Base-by-base conservation (phyloP, 2,113 vertebrate genomes). In the Saguinus midas region DNA sequence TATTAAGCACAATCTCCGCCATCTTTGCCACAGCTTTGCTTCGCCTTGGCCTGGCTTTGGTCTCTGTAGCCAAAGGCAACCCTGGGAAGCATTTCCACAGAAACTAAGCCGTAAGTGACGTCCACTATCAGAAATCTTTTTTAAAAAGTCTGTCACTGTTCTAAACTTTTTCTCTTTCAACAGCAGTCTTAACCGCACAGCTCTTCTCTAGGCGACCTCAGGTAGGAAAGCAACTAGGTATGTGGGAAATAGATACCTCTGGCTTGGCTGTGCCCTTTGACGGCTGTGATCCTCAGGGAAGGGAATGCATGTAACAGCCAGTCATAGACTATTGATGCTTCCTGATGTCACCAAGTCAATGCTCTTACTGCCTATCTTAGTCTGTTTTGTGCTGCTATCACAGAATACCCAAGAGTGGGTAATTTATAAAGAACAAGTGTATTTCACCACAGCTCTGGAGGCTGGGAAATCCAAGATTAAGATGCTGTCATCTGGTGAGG, bases 291-390 rank as follows among this genome's bases (percentile, higher is more conserved):
- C 57, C 66, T 40, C 73, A 45, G 32, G 79, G 64, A 50, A 79
- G 58, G 32, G 8, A 37, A 48, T 21, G 37, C 20, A 13, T 0
- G 0, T 25, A 9, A 58, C 2, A 61, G 40, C 21, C 6, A 18
- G 35, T 40, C 9, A 5, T 20, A 73, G 32, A 29, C 21, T 20
- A 21, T 6, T 9, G 55, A 5, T 13, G 16, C 76, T 73, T 75
- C 43, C 45, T 18, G 5, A 10, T 17, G 40, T 72, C 25, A 16
- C 58, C 35, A 68, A 8, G 37, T 35, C 14, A 18, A 8, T 2
- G 27, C 12, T 23, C 5, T 23, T 11, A 1, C 32, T 37, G 25
- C 32, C 61, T 70, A 3, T 66, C 32, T 57, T 40, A 55, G 12
- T 70, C 13, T 10, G 6, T 37, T 29, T 40, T 32, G 76, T 70